Percentiles rank a stretch among this genome's conserved stretches.
Conservation (phyloP, 2,797 vertebrate genomes). For the Anas bernieri region DNA sequence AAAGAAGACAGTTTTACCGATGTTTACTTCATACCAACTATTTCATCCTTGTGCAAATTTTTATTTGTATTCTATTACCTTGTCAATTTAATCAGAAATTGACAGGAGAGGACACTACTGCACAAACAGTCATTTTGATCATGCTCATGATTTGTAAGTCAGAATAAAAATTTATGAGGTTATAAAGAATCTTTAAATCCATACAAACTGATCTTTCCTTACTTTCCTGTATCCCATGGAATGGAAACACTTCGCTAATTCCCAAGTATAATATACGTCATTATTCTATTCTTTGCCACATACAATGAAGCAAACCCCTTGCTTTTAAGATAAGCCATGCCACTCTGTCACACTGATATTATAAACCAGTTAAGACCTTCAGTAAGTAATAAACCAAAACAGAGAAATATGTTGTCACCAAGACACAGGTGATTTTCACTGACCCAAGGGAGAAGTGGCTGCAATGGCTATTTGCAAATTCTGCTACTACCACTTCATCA, state of each 20-base stretch:
- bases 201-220: neutral
- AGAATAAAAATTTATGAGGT: neutral
- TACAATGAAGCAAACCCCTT: neutral
- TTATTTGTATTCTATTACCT: neutral
- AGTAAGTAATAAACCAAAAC: neutral
- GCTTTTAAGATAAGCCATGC: neutral
- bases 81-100: neutral
- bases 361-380: neutral
- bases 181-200: neutral
- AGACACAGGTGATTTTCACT: neutral
- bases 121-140: neutral
- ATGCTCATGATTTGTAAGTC: neutral
- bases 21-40: neutral
- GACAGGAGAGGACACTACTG: neutral
- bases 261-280: neutral
- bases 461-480: neutral
- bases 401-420: neutral
- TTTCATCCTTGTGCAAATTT: neutral
- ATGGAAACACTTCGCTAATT: neutral
- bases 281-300: neutral
- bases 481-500: neutral
- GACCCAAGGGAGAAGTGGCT: neutral
- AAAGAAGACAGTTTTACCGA: neutral
- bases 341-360: neutral
- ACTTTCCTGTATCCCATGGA: neutral